These are phyloP conservation scores for Silurus glanis DNA, from an alignment of 2,113 vertebrate species.

Conservation along the genomic window DNA sequence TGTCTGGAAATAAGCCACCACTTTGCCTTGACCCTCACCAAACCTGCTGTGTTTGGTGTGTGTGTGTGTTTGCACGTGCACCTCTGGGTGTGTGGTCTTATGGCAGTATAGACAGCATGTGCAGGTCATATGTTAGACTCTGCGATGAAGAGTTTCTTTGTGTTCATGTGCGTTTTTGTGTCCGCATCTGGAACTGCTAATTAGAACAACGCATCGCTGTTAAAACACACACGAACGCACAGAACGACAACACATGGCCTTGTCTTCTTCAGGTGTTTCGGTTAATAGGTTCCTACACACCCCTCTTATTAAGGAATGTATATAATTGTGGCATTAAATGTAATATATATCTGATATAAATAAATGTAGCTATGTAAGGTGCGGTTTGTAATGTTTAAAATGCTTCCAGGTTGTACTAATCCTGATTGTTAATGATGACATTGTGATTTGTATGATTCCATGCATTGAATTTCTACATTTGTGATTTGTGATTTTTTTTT, in stretches of 20 bases:
- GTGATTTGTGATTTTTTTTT: neutral
- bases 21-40: neutral
- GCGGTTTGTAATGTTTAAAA: neutral
- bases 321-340: neutral
- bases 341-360: neutral
- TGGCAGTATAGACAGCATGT: slow-evolving; percentile 61
- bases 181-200: slow-evolving; percentile 58
- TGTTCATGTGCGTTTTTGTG: slow-evolving; percentile 54
- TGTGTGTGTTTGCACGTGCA: neutral
- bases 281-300: neutral
- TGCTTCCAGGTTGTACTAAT: neutral
- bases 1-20: neutral
- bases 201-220: slow-evolving; percentile 50
- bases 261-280: neutral
- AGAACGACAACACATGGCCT: neutral
- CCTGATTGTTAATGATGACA: neutral
- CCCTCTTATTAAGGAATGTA: neutral
- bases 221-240: neutral
- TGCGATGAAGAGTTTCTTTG: slow-evolving; percentile 65
- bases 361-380: neutral
- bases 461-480: neutral
- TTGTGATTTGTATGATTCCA: neutral
- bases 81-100: slow-evolving; percentile 56
- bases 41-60: neutral
- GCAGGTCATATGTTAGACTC: slow-evolving; percentile 60